These are phyloP conservation scores for Phenganax marumi DNA, from an alignment of 92 coral and sea anemone genomes.

Conservation along the genomic window DNA sequence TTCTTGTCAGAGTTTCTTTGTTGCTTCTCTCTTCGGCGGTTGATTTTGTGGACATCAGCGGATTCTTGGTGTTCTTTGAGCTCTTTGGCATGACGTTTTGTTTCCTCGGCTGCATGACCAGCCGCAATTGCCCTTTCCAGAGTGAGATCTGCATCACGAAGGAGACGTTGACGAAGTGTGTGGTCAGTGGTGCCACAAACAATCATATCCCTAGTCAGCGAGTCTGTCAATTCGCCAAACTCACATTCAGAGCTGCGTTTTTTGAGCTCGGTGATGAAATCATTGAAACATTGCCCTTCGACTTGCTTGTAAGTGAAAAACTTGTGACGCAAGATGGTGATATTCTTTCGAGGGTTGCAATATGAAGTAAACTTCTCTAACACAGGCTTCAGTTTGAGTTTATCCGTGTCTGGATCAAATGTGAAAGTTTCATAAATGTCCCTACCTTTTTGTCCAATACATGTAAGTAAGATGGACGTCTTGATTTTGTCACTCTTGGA, in stretches of 20 bases:
- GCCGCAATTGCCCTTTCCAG: slow-evolving; percentile 46
- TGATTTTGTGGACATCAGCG: neutral
- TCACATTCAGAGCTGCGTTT: slow-evolving; percentile 42
- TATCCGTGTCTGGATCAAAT: no score
- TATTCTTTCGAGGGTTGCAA: slow-evolving; percentile 54
- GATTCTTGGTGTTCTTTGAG: no score
- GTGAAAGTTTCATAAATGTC: no score
- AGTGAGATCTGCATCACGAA: slow-evolving; percentile 25
- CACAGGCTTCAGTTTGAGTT: no score
- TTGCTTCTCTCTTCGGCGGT: neutral
- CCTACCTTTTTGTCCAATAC: slow-evolving; percentile 34
- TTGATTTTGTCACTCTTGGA: slow-evolving; percentile 28
- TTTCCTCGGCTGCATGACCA: slow-evolving; percentile 47
- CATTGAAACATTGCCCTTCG: slow-evolving; percentile 35
- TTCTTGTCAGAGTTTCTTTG: neutral
- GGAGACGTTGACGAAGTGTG: slow-evolving; percentile 21
- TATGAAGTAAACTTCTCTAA: no score
- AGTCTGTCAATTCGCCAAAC: slow-evolving; percentile 36
- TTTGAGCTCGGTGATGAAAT: slow-evolving; percentile 48
- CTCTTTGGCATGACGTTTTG: slow-evolving; percentile 38
- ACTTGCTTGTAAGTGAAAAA: slow-evolving; percentile 45
- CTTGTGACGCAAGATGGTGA: slow-evolving; percentile 36
- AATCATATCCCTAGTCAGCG: slow-evolving; percentile 44
- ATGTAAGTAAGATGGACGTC: slow-evolving; percentile 37
- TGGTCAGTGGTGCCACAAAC: slow-evolving; percentile 38